These are phyloP conservation scores for Cydia splendana DNA, from an alignment of 1,140 invertebrate species.

Conservation along the genomic window DNA sequence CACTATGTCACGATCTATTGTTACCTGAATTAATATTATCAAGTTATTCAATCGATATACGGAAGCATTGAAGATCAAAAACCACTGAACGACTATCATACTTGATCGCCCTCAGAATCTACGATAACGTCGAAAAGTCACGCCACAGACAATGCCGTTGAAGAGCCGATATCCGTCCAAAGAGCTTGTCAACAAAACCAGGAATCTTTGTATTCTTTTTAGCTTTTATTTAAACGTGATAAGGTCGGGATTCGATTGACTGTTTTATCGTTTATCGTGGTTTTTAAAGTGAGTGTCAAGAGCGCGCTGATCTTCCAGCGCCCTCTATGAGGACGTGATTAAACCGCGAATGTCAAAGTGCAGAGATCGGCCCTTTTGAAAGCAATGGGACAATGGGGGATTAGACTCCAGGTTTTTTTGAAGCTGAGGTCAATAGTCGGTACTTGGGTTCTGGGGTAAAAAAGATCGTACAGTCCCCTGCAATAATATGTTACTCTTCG, in stretches of 20 bases:
- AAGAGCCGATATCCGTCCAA: neutral
- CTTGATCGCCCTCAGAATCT: neutral
- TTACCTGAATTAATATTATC: neutral
- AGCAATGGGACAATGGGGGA: neutral
- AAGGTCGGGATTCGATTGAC: neutral
- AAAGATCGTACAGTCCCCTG: neutral
- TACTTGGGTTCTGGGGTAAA: neutral
- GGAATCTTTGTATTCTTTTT: neutral
- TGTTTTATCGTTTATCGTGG: neutral
- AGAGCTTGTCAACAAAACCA: slow-evolving; percentile 6
- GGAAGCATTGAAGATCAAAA: slow-evolving; percentile 1
- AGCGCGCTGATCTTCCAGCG: neutral
- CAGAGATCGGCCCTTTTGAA: slow-evolving; percentile 5
- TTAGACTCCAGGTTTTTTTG: neutral
- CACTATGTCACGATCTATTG: neutral
- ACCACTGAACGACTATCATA: neutral
- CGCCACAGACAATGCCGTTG: neutral
- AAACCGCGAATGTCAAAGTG: slow-evolving; percentile 6
- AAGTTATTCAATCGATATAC: neutral
- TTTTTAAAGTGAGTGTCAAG: slow-evolving; percentile 9
- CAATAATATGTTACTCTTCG: too few relatives aligned
- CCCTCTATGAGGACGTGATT: slow-evolving; percentile 2
- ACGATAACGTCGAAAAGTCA: slow-evolving; percentile 8
- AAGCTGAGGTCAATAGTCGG: neutral
- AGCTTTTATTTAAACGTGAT: neutral